phyloP scores from a whole-genome alignment of 2,888 invertebrate species.

The Papilio elwesi region DNA sequence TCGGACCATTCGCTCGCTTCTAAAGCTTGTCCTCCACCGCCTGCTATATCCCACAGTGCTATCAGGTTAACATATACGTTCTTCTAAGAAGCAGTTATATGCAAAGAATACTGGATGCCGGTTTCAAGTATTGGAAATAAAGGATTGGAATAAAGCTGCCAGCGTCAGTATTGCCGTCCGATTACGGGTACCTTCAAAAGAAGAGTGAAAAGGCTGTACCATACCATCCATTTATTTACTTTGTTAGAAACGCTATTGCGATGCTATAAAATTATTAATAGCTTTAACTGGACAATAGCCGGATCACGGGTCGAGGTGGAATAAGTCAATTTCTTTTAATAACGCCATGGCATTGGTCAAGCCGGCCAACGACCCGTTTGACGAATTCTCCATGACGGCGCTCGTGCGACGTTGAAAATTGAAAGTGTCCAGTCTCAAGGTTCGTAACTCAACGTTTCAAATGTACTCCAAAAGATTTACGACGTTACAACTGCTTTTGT shows the following conservation, averaged over 20 bases:
- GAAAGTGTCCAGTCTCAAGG: slow-evolving; percentile 27
- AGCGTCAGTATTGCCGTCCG: no score
- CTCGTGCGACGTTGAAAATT: slow-evolving; percentile 22
- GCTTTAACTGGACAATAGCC: background rate
- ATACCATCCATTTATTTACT: no score
- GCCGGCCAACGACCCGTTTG: slow-evolving; percentile 24
- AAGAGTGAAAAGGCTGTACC: no score
- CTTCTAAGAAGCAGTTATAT: no score
- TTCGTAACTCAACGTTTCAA: background rate
- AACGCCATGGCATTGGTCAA: slow-evolving; percentile 17
- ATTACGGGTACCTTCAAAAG: no score
- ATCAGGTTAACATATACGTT: no score
- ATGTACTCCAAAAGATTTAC: slow-evolving; percentile 16
- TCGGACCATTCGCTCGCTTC: background rate
- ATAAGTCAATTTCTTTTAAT: slow-evolving; percentile 36
- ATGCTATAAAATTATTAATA: slow-evolving; percentile 1
- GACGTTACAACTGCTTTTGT: background rate
- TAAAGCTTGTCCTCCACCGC: slow-evolving; percentile 8
- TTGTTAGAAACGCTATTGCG: background rate
- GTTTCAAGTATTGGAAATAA: no score
- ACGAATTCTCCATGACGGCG: slow-evolving; percentile 17
- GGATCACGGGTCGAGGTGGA: background rate
- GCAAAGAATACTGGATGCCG: no score
- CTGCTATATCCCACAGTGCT: no score
- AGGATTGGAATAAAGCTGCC: no score